A percentile compares a stretch with the other conserved stretches of the same genome.
Conservation (phyloP, 2,113 vertebrate species). For the Tympanuchus pallidicinctus region DNA sequence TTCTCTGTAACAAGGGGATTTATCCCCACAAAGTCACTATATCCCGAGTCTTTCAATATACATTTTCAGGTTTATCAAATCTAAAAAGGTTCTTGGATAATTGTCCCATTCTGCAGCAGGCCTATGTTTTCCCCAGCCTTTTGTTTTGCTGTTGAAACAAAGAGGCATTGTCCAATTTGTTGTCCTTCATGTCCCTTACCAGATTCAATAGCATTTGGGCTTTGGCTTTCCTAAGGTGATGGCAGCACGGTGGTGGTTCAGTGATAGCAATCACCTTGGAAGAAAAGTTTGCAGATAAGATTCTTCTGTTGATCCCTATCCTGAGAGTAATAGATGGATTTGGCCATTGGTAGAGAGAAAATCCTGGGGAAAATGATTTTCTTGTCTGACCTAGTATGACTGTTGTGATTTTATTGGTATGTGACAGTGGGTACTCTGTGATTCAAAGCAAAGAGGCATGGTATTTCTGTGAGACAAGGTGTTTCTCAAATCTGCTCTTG, state of each 20-base stretch:
- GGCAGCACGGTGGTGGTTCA: neutral
- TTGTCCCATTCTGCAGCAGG: neutral
- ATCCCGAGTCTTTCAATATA: neutral
- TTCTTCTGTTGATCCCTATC: neutral
- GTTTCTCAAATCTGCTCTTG: neutral
- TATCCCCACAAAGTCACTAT: neutral
- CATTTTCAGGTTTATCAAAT: neutral
- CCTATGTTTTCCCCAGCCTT: neutral
- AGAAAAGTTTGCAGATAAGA: neutral
- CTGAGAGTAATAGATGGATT: neutral
- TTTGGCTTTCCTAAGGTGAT: neutral
- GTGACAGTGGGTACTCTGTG: neutral
- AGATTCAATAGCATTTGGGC: neutral
- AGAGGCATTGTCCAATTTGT: too few relatives aligned
- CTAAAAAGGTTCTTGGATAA: neutral
- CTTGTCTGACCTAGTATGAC: neutral
- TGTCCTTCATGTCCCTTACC: neutral
- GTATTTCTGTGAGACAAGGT: neutral
- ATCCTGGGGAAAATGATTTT: neutral
- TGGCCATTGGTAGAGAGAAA: neutral
- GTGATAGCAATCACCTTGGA: neutral
- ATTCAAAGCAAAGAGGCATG: neutral
- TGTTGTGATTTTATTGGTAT: fast-evolving
- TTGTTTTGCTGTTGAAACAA: neutral
- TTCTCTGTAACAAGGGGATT: neutral